A percentile compares a stretch with the other conserved stretches of the same genome.
Evolutionary conservation across 2,797 vertebrate species (phyloP).

Genomic region (Chiroxiphia lanceolata): DNA sequence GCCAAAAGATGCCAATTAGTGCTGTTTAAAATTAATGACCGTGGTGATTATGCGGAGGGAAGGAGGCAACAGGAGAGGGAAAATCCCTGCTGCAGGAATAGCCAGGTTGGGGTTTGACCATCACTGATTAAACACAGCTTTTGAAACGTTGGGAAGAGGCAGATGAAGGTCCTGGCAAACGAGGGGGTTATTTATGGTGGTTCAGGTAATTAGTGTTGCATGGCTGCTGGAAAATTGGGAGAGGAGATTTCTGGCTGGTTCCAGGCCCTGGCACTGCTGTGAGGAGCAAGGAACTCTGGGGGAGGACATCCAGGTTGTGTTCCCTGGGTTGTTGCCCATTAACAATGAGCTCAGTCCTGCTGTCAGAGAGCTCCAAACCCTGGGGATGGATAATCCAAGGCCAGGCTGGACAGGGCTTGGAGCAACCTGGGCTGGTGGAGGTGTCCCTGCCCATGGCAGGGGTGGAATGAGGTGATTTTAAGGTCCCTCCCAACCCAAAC

Average conservation of each 20-base stretch:
- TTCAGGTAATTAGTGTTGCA: neutral
- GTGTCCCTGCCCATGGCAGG: neutral
- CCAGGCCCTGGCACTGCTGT: neutral
- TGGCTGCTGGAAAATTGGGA: neutral
- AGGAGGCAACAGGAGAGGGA: neutral
- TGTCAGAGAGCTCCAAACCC: accelerated
- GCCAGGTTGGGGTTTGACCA: neutral
- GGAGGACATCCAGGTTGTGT: neutral
- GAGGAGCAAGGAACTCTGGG: neutral
- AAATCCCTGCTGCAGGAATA: neutral
- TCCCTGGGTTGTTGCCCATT: accelerated
- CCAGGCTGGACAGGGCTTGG: accelerated
- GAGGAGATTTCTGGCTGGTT: neutral
- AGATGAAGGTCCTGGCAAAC: neutral
- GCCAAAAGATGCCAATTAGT: neutral
- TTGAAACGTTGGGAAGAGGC: neutral
- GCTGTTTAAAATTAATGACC: neutral
- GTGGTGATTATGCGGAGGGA: neutral
- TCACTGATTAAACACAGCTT: neutral
- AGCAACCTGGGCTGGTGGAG: neutral
- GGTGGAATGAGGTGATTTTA: neutral
- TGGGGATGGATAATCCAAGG: neutral
- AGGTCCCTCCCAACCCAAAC: neutral
- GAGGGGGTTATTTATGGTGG: neutral
- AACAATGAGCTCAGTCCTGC: accelerated